These are phyloP conservation scores for Malthinus seriepunctatus DNA, from an alignment of 2,888 invertebrate species.

Conservation along the genomic window DNA sequence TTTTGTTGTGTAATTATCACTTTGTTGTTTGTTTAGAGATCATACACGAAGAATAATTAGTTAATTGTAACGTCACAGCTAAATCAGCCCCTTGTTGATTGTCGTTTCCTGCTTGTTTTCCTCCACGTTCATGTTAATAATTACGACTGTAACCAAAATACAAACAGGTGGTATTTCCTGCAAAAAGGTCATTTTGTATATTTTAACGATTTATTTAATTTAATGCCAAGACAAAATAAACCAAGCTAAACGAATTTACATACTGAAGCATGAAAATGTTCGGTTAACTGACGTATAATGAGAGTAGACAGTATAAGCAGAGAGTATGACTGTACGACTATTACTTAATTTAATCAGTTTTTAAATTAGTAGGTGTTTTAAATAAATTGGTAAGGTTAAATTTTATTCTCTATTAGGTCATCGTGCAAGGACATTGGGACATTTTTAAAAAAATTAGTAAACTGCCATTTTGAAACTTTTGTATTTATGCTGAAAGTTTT, in stretches of 20 bases:
- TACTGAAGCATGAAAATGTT: slow-evolving; percentile 2
- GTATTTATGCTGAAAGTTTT: too few relatives aligned
- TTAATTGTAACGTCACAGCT: too few relatives aligned
- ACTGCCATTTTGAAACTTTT: too few relatives aligned
- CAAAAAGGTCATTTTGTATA: not conserved
- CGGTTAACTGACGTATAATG: not conserved
- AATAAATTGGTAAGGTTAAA: slow-evolving; percentile 3
- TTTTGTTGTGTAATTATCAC: too few relatives aligned
- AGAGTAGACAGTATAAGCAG: too few relatives aligned
- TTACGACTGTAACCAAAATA: not conserved
- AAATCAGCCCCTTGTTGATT: not conserved
- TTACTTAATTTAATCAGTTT: slow-evolving; percentile 1
- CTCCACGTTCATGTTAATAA: not conserved
- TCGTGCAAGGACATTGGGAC: too few relatives aligned
- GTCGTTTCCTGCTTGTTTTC: not conserved
- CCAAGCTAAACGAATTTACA: not conserved
- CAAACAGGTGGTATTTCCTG: slow-evolving; percentile 4
- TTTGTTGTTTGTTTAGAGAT: too few relatives aligned
- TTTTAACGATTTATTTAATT: not conserved
- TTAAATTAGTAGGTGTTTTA: slow-evolving; percentile 1
- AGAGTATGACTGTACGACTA: not conserved
- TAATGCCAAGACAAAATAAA: slow-evolving; percentile 1
- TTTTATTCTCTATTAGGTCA: not conserved
- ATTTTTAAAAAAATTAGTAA: too few relatives aligned
- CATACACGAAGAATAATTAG: too few relatives aligned